Evolutionary conservation across 1,140 invertebrate genomes (phyloP), one percentile per base, ranked within the genome.

Genomic region (Danaus plexippus): DNA sequence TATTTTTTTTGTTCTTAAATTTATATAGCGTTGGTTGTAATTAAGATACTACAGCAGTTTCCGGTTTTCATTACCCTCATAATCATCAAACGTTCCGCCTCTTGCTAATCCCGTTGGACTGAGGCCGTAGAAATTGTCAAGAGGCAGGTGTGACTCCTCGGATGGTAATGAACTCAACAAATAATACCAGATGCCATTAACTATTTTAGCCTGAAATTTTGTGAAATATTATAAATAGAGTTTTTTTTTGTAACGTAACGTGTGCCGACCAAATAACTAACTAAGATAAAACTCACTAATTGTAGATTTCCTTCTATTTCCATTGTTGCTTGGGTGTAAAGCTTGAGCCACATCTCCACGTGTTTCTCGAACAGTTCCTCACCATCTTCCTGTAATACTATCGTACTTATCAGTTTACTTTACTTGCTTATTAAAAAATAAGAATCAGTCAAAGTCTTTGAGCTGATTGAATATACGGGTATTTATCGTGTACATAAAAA

Each of bases 121-220:
- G 0, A 90, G 67, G 0, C 89, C 89, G 57, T 69, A 89, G 63
- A 77, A 90, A 8, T 72, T 69, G 43, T 81, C 84, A 10, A 82
- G 69, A 0, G 70, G 67, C 44, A 88, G 87, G 59, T 87, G 73
- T 0, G 81, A 82, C 8, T 76, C 52, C 4, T 78, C 66, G 0
- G 89, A 82, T 0, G 89, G 89, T 47, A 90, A 63, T 0, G 89
- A 89, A 48, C 88, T 90, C 13, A 86, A 69, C 54, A 89, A 77
- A 59, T 89, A 89, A 62, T 89, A 90, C 74, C 89, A 89, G 12
- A 89, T 88, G 0, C 87, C 89, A 57, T 89, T 87, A 0, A 89
- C 80, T 66, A 88, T 89, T 63, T 88, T 88, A 11, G 77, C 69
- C 87, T 88, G 67, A 43, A 85, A 86, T 32, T 13, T 45, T n/a